Percentiles rank a stretch among this genome's conserved stretches.
Conservation (phyloP, 1,140 invertebrate species). For the Microplitis demolitor region DNA sequence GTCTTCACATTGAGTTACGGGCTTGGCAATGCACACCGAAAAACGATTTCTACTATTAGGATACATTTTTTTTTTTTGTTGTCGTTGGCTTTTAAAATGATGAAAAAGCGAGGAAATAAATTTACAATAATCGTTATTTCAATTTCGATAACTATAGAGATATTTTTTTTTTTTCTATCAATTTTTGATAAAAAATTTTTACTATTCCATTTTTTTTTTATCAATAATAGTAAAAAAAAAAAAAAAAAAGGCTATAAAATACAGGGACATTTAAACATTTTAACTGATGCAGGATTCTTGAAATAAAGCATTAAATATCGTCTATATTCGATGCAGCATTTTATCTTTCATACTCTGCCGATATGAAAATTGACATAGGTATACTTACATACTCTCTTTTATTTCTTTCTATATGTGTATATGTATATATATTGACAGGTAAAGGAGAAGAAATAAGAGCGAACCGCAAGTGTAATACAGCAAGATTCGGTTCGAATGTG, state of each 20-base stretch:
- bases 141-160: background rate
- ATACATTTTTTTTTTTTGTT: too few species aligned
- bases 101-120: background rate
- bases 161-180: background rate
- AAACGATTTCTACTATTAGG: background rate
- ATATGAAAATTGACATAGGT: too few species aligned
- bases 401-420: background rate
- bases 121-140: background rate
- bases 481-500: background rate
- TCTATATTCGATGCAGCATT: too few species aligned
- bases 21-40: conserved; percentile 6
- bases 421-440: background rate
- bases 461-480: background rate
- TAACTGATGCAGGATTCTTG: too few species aligned
- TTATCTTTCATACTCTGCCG: too few species aligned
- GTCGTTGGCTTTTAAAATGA: background rate
- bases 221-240: too few species aligned
- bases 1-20: conserved; percentile 27
- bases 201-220: too few species aligned
- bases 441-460: background rate
- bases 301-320: too few species aligned
- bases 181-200: background rate
- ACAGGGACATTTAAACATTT: too few species aligned
- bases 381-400: too few species aligned
- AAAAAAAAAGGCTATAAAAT: too few species aligned